A percentile compares a stretch with the other conserved stretches of the same genome.
These are phyloP conservation scores for Campaea margaritaria DNA, from an alignment of 2,888 invertebrate genomes.

Conservation along the genomic window DNA sequence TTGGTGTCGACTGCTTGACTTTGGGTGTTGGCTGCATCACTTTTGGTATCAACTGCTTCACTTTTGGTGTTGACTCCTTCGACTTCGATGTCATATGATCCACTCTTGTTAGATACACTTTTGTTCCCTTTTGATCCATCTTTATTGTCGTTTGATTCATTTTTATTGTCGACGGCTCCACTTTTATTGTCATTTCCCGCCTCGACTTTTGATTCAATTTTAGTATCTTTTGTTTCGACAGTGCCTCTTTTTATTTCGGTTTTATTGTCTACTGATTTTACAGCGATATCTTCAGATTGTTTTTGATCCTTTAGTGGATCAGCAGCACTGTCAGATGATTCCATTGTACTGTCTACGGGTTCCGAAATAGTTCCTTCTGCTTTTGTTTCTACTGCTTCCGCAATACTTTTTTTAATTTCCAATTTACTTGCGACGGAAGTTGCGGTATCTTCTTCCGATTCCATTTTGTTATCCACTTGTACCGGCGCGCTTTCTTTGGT, in stretches of 20 bases:
- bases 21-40: background rate
- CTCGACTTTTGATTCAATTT: slow-evolving; percentile 5
- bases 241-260: background rate
- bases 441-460: background rate
- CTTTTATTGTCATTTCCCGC: background rate
- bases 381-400: slow-evolving; percentile 6
- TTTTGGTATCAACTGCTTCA: background rate
- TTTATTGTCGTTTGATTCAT: slow-evolving; percentile 1
- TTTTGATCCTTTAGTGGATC: slow-evolving; percentile 1
- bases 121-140: background rate
- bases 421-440: background rate
- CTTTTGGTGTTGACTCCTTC: background rate
- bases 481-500: slow-evolving; percentile 25
- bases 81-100: background rate
- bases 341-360: slow-evolving; percentile 20
- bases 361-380: background rate
- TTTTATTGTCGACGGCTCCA: background rate
- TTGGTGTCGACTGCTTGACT: slow-evolving; percentile 5
- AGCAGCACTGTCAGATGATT: slow-evolving; percentile 26
- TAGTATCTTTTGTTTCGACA: background rate
- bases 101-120: background rate
- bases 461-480: slow-evolving; percentile 6
- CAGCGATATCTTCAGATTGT: background rate
- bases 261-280: slow-evolving; percentile 2
- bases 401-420: background rate